These are phyloP conservation scores for Psylliodes chrysocephalus DNA, from an alignment of 2,888 invertebrate genomes.

Conservation along the genomic window DNA sequence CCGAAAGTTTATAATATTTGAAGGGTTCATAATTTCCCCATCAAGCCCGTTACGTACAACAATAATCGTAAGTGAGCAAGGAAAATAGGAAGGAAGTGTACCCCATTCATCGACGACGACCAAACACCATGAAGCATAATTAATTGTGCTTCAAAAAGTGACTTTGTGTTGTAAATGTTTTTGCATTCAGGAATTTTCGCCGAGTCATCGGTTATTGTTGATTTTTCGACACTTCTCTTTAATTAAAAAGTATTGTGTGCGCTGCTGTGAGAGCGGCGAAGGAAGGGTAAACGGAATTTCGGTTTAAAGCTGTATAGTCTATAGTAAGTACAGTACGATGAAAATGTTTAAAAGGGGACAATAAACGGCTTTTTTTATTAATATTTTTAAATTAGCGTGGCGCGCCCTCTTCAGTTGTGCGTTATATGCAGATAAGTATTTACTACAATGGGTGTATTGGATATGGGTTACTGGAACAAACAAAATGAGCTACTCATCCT, in stretches of 20 bases:
- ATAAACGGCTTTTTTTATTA: background rate
- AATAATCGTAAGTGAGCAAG: constrained; percentile 51
- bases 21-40: constrained; percentile 58
- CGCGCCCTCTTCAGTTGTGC: no score
- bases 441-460: no score
- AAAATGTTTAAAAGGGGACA: constrained; percentile 2
- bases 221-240: constrained; percentile 45
- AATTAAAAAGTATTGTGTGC: constrained; percentile 41
- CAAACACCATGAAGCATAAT: constrained; percentile 65
- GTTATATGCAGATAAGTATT: no score
- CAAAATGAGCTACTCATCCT: no score
- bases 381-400: background rate
- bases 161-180: constrained; percentile 53
- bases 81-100: constrained; percentile 56
- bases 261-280: constrained; percentile 26
- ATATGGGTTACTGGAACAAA: no score
- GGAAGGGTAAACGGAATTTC: constrained; percentile 37
- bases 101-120: constrained; percentile 57
- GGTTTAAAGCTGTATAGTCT: no score
- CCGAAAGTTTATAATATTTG: constrained; percentile 54
- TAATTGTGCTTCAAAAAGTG: constrained; percentile 63
- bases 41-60: constrained; percentile 44
- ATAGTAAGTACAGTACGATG: background rate
- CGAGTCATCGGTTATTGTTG: constrained; percentile 44
- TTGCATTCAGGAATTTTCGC: constrained; percentile 40